Percentiles rank a stretch among this genome's conserved stretches.
Conservation (phyloP, 2,888 invertebrate species). For the Epinotia brunnichana region DNA sequence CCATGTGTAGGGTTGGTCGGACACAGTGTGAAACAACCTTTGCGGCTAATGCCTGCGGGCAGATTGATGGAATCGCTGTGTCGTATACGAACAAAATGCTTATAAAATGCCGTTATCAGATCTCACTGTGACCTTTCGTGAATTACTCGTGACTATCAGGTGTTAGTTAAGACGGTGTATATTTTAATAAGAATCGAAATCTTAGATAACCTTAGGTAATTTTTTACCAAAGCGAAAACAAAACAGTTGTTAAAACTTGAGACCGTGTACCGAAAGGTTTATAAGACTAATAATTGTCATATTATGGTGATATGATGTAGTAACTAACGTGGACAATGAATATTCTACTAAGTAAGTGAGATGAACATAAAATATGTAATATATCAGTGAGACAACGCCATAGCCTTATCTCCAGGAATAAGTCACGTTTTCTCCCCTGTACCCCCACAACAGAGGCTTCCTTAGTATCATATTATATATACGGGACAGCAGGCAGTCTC, state of each 20-base stretch:
- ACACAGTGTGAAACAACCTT: slow-evolving; percentile 61
- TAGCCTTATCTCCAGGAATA: slow-evolving; percentile 70
- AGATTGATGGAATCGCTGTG: slow-evolving; percentile 69
- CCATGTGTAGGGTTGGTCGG: slow-evolving; percentile 47
- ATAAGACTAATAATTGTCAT: not conserved
- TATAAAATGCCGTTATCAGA: slow-evolving; percentile 73
- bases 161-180: slow-evolving; percentile 11
- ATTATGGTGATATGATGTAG: not conserved
- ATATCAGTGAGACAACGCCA: slow-evolving; percentile 66
- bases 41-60: slow-evolving; percentile 63
- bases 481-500: slow-evolving; percentile 58
- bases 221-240: not conserved
- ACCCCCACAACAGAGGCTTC: slow-evolving; percentile 58
- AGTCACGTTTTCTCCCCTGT: slow-evolving; percentile 72
- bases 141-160: slow-evolving; percentile 26
- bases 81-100: slow-evolving; percentile 68
- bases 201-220: not conserved
- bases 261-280: not conserved
- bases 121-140: slow-evolving; percentile 60
- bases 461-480: slow-evolving; percentile 68
- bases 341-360: slow-evolving; percentile 9
- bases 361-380: slow-evolving; percentile 51
- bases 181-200: slow-evolving; percentile 5
- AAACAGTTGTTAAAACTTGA: not conserved
- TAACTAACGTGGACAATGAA: not conserved